These are phyloP conservation scores for Neopipo cinnamomea DNA, from an alignment of 2,113 vertebrate species.

Conservation along the genomic window DNA sequence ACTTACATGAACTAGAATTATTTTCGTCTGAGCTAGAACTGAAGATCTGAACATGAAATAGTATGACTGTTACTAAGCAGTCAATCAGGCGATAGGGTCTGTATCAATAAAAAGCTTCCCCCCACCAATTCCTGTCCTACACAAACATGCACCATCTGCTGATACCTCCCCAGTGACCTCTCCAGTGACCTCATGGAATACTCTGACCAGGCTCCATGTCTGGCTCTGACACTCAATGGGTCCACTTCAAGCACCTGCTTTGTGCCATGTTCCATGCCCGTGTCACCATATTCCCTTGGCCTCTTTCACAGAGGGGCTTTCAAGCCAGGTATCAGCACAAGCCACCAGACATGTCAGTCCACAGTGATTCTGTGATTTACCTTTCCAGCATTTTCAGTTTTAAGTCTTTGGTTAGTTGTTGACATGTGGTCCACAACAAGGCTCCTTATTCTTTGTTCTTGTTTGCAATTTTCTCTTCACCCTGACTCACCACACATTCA, in stretches of 20 bases:
- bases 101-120: background rate
- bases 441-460: background rate
- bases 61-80: background rate
- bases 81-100: fast-evolving
- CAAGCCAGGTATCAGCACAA: background rate
- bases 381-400: background rate
- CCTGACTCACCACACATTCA: background rate
- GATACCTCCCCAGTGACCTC: fast-evolving
- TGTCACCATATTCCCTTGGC: fast-evolving
- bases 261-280: fast-evolving
- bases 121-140: fast-evolving
- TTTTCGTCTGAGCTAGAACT: background rate
- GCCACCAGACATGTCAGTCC: fast-evolving
- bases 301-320: background rate
- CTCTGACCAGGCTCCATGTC: background rate
- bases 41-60: background rate
- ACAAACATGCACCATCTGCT: fast-evolving
- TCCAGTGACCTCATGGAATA: fast-evolving
- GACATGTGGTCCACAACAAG: background rate
- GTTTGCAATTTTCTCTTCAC: background rate
- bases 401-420: background rate
- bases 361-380: background rate
- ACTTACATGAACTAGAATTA: background rate
- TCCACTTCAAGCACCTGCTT: background rate
- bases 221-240: background rate